Base-by-base conservation (phyloP, 2,113 vertebrate species). In the Xiphophorus couchianus region DNA sequence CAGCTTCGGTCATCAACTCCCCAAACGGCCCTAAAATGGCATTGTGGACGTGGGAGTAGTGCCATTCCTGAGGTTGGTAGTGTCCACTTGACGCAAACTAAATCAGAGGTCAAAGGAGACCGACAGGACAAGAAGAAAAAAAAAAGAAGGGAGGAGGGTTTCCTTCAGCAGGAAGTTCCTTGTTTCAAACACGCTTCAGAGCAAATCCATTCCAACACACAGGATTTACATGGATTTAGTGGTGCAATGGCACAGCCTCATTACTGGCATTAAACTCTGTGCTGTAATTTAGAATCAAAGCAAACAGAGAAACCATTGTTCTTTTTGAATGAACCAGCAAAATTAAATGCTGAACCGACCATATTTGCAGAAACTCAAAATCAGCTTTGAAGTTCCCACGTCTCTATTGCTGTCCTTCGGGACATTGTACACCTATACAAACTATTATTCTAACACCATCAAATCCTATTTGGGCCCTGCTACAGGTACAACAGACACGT, bases 1-100 rank as follows among this genome's bases (percentile, higher is more conserved):
- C 98, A 3, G 93, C 93, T 86, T 99, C 97, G 1, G 95, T 95
- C 97, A 98, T 96, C 73, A 95, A 95, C 83, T 98, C 97, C 64
- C 98, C 95, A 37, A 98, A 94, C 63, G 96, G 96, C 81, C 96
- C 96, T 85, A 95, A 94, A 69, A 96, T 95, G 89, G 93, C 97
- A 84, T 96, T 93, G 88, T 93, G 93, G 69, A 91, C 48, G 1
- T 91, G 93, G 62, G 95, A 96, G 93, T 96, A 95, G 80, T 90
- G 94, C 96, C 94, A 96, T 90, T 97, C 95, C 85, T 94, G 96
- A 35, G 92, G 94, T 8, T 94, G 94, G 82, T 95, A 96, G 93
- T 94, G 96, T 30, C 94, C 92, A 91, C 90, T 95, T 86, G 92
- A 86, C 3, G 95, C 93, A 93, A 96, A 97, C 97, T 98, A 95